Conservation (phyloP, 2,888 invertebrate species). For the Thymelicus acteon region DNA sequence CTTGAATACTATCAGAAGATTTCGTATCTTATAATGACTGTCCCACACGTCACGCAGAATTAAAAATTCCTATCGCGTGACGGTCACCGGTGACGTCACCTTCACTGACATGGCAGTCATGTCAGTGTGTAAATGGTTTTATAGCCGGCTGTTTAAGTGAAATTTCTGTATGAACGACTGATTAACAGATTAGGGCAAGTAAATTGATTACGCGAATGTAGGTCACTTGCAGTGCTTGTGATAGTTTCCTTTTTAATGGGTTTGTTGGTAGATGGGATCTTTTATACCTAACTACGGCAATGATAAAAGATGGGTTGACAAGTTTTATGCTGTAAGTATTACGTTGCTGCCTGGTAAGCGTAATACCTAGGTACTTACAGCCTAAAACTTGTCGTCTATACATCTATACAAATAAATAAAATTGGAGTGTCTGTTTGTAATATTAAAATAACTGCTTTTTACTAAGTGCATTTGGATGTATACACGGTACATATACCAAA, state of each 20-base stretch:
- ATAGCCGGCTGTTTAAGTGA: constrained; percentile 30
- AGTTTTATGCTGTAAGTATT: too few species aligned
- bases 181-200: constrained; percentile 32
- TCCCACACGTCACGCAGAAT: neutral
- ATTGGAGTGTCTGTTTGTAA: too few species aligned
- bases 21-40: neutral
- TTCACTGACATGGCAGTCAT: neutral
- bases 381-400: too few species aligned
- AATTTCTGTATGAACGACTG: constrained; percentile 32
- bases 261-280: neutral
- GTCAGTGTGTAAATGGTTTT: constrained; percentile 16
- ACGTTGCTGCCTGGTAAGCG: too few species aligned
- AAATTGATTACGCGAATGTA: constrained; percentile 26
- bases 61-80: neutral
- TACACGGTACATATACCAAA: too few species aligned
- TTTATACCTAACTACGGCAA: too few species aligned
- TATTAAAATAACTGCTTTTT: too few species aligned
- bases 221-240: constrained; percentile 9
- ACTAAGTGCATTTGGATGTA: too few species aligned
- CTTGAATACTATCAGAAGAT: too few species aligned
- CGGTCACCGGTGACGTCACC: constrained; percentile 13
- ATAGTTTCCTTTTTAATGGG: neutral
- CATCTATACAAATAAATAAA: too few species aligned
- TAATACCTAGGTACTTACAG: too few species aligned
- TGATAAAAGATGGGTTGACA: too few species aligned